Evolutionary conservation across 2,113 vertebrate genomes (phyloP).

Genomic region (Stictonetta naevosa): DNA sequence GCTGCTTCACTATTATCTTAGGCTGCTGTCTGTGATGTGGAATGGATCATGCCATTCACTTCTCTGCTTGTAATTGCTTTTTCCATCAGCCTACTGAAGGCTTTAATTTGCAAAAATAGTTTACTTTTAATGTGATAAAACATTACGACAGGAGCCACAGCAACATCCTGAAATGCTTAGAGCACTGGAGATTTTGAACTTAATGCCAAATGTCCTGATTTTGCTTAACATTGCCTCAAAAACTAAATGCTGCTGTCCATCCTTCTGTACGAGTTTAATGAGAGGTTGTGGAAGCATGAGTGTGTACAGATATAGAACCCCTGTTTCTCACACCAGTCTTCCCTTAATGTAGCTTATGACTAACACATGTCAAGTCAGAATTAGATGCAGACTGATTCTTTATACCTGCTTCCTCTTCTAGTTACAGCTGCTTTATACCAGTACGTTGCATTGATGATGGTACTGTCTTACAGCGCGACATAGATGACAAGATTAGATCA

Average conservation of each 20-base stretch:
- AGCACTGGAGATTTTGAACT: neutral
- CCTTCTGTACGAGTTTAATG: neutral
- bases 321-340: neutral
- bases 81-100: conserved; percentile 70
- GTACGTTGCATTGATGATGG: neutral
- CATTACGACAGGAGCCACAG: conserved; percentile 7
- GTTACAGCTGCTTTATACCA: neutral
- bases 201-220: neutral
- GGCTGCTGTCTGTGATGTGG: conserved; percentile 45
- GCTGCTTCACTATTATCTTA: conserved; percentile 65
- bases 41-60: conserved; percentile 57
- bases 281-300: neutral
- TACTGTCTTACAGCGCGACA: neutral
- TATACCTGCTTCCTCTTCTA: neutral
- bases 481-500: neutral
- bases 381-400: neutral
- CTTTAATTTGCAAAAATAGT: conserved; percentile 78
- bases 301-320: neutral
- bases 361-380: neutral
- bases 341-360: neutral
- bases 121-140: conserved; percentile 73
- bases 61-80: conserved; percentile 73
- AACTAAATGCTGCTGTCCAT: neutral
- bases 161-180: conserved; percentile 15
- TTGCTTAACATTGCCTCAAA: neutral